Base-by-base conservation (phyloP, 2,113 vertebrate genomes). In the Antennarius striatus region DNA sequence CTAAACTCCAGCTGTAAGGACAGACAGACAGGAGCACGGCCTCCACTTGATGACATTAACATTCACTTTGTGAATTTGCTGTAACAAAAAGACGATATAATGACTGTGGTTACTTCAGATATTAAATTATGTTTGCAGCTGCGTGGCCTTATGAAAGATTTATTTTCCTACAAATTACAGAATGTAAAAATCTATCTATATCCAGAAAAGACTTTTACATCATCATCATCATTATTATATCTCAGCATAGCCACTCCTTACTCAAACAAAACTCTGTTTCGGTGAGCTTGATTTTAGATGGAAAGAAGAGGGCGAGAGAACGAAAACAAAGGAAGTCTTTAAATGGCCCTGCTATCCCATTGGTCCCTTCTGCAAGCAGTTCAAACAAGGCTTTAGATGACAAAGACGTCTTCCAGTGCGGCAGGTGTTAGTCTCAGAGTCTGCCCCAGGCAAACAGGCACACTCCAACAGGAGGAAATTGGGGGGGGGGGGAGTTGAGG, bases 321-420 rank as follows among this genome's bases (percentile, higher is more conserved):
- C 65, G 69, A 84, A 83, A 85, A 87, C 63, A 80, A 79, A 76
- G 73, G 77, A 87, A 86, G 63, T 86, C 56, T 87, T 83, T 71
- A 87, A 91, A 92, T 92, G 81, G 59, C 90, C 72, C 88, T 82
- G 75, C 66, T 62, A 87, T 85, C 88, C 88, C 84, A 93, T 84
- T 83, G 92, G 93, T 86, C 90, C 91, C 82, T 75, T 56, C 61
- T 84, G 86, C 88, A 22, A 22, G 93, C 91, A 91, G 91, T 86
- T 84, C 91, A 93, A 92, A 96, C 93, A 95, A 94, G 94, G 93
- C 93, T 88, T 85, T 89, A 63, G 83, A 92, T 91, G 93, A 96
- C 95, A 95, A 95, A 97, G 95, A 94, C 92, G 89, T 93, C 93
- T 94, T 94, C 93, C 75, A 88, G 89, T 81, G 89, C 69, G 87